A percentile compares a stretch with the other conserved stretches of the same genome.
Conservation (phyloP, 1,140 invertebrate species). For the Macrostomum lignano region DNA sequence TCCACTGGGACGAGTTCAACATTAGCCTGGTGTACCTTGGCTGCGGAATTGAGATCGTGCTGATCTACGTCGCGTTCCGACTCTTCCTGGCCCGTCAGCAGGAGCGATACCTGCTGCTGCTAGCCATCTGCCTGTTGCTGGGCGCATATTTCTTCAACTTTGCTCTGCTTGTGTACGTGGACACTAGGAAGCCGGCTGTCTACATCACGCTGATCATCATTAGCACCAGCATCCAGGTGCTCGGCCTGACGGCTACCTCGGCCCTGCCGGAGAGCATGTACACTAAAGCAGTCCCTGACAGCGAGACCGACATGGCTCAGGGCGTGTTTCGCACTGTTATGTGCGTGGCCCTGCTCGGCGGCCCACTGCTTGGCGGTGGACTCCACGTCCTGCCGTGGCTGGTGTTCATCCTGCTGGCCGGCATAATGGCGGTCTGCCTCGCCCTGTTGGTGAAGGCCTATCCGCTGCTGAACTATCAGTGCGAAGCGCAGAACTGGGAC, state of each 20-base stretch:
- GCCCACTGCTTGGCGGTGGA: background rate
- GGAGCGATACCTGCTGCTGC: too few relatives aligned
- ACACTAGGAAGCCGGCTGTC: background rate
- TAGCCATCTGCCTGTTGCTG: too few relatives aligned
- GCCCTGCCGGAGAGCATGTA: slow-evolving; percentile 1
- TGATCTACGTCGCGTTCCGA: too few relatives aligned
- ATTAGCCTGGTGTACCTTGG: slow-evolving; percentile 3
- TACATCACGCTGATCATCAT: background rate
- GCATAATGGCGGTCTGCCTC: too few relatives aligned
- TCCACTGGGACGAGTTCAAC: background rate
- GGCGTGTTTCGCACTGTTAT: background rate
- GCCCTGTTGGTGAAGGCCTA: too few relatives aligned
- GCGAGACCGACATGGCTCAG: slow-evolving; percentile 1
- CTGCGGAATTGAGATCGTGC: too few relatives aligned
- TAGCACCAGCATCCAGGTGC: background rate
- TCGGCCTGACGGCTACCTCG: background rate
- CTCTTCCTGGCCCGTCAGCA: too few relatives aligned
- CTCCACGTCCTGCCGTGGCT: background rate
- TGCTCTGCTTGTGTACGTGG: background rate
- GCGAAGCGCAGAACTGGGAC: too few relatives aligned
- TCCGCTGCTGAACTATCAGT: too few relatives aligned
- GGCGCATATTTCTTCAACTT: too few relatives aligned
- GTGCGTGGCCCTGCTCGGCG: slow-evolving; percentile 1
- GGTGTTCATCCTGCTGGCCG: slow-evolving; percentile 1
- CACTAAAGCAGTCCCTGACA: background rate